These are phyloP conservation scores for Sprattus sprattus DNA, from an alignment of 2,113 vertebrate species.

Conservation along the genomic window DNA sequence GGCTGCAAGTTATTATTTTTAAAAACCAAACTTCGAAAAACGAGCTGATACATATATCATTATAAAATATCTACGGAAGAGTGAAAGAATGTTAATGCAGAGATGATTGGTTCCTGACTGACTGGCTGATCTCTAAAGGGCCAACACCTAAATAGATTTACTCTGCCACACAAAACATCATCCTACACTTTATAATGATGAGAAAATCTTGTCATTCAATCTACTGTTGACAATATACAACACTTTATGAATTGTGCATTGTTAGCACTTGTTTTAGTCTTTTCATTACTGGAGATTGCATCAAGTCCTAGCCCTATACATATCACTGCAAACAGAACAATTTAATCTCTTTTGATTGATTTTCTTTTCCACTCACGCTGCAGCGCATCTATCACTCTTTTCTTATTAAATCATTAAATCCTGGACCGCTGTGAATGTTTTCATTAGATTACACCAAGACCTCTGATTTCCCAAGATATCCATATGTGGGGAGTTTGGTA, in stretches of 20 bases:
- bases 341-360: slow-evolving; percentile 4
- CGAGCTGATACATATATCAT: slow-evolving; percentile 1
- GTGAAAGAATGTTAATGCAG: neutral
- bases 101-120: neutral
- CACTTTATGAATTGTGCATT: slow-evolving; percentile 5
- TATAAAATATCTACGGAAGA: neutral
- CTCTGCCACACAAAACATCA: neutral
- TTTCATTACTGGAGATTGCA: neutral
- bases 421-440: slow-evolving; percentile 17
- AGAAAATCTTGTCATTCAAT: neutral
- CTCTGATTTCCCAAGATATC: slow-evolving; percentile 46
- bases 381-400: slow-evolving; percentile 21
- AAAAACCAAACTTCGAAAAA: neutral
- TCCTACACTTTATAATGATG: neutral
- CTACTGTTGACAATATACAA: neutral
- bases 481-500: slow-evolving; percentile 32
- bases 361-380: neutral
- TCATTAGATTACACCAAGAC: slow-evolving; percentile 37
- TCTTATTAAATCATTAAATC: slow-evolving; percentile 40
- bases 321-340: neutral
- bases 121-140: neutral
- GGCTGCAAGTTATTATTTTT: neutral
- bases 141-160: neutral
- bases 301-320: neutral
- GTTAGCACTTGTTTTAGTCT: slow-evolving; percentile 11